phyloP scores from a whole-genome alignment of 2,797 vertebrate genomes.

The Caiman crocodilus region DNA sequence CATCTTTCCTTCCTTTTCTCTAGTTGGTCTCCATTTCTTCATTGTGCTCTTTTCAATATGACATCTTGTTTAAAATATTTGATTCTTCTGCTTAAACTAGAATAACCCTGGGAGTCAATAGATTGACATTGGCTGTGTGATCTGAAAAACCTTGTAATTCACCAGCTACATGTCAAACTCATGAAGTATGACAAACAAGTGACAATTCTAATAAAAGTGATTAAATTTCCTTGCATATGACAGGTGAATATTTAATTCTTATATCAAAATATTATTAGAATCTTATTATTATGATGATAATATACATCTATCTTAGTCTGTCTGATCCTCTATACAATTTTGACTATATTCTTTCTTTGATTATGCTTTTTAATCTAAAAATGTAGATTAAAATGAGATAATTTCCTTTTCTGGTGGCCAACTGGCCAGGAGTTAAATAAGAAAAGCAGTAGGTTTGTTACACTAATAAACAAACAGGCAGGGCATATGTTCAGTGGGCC shows the following conservation, averaged over 20 bases:
- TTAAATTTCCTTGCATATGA: conserved; percentile 55
- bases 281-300: not conserved
- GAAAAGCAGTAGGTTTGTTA: not conserved
- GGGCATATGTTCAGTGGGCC: not conserved
- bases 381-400: not conserved
- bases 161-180: conserved; percentile 44
- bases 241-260: conserved; percentile 15
- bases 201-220: conserved; percentile 59
- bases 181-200: conserved; percentile 62
- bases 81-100: not conserved
- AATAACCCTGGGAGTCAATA: not conserved
- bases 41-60: not conserved
- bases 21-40: conserved; percentile 11
- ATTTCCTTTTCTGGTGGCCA: not conserved
- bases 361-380: too few species aligned
- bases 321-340: conserved; percentile 3
- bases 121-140: not conserved
- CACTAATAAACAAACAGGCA: not conserved
- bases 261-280: not conserved
- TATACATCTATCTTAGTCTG: not conserved
- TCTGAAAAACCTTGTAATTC: conserved; percentile 50
- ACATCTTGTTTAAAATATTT: not conserved
- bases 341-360: conserved; percentile 30
- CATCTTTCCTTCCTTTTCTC: not conserved
- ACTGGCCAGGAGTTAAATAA: not conserved